Conservation (phyloP, 2,113 vertebrate species). For the Marcusenius ussheri region DNA sequence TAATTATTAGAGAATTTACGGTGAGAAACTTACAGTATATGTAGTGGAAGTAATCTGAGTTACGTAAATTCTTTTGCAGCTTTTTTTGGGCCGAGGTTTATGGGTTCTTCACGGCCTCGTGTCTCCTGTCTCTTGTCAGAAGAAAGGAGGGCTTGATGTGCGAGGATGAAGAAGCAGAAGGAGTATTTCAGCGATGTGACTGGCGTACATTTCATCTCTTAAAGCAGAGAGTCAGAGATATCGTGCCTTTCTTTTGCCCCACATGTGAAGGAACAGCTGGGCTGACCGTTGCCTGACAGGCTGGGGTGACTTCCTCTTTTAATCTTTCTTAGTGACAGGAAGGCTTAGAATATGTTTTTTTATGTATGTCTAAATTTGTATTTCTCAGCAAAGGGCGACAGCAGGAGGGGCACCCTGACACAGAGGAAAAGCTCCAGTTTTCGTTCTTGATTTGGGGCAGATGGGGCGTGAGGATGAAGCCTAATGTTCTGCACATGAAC, state of each 20-base stretch:
- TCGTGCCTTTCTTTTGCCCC: background rate
- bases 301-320: constrained; percentile 27
- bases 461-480: background rate
- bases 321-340: constrained; percentile 33
- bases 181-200: constrained; percentile 21
- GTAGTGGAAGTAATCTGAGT: background rate
- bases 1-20: background rate
- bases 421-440: background rate
- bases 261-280: constrained; percentile 14
- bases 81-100: background rate
- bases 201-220: constrained; percentile 20
- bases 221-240: constrained; percentile 27
- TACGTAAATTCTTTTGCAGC: background rate
- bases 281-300: constrained; percentile 32
- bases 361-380: constrained; percentile 40
- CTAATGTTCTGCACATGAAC: background rate
- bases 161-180: constrained; percentile 15
- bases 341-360: constrained; percentile 28
- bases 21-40: background rate
- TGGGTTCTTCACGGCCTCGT: background rate
- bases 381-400: constrained; percentile 22
- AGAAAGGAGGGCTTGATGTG: constrained; percentile 30
- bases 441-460: background rate
- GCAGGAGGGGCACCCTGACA: constrained; percentile 13
- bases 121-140: constrained; percentile 31